Base-by-base conservation (phyloP, 1,140 invertebrate species). In the Ganaspis sp. region DNA sequence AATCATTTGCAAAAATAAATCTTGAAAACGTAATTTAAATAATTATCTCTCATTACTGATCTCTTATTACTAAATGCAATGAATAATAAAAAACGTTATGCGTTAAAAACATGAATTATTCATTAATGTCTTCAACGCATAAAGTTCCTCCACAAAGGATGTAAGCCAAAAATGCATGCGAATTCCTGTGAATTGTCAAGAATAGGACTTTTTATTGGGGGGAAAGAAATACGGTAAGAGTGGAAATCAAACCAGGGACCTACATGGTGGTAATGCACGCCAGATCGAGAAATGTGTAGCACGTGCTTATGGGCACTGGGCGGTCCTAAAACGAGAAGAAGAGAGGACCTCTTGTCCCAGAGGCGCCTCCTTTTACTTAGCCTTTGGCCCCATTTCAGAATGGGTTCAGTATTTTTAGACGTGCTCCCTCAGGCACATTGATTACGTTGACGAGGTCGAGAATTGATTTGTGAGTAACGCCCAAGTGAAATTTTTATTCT, bases 381-480 rank as follows among this genome's bases (percentile, higher is more conserved):
- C 54, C 54, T 64, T 64, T 64, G 15, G 54, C 54, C 23, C 54
- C 23, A 64, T 64, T 64, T 64, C 58, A 29, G 58, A 64, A 64
- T 64, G 58, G 58, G 23, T 64, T 64, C 58, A 34, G 58, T 64
- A 34, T 64, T 64, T 64, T 64, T 64, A 64, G 58, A 64, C 58
- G 12, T 29, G 58, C 58, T 64, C 58, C 58, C 58, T 64, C 23
- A 15, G 58, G 26, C 23, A 26, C 58, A 64, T 29, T 64, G 58
- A 64, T 64, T 34, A 29, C 58, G 58, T 64, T 64, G 58, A 64
- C 58, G 23, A 64, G 58, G 58, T 64, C 58, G 58, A 64, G 58
- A 64, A 64, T 64, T 64, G 58, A 64, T 64, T 64, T 64, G 58
- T 64, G 58, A n/a, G 26, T 64, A 26, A 64, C 58, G 58, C 58